phyloP scores from a whole-genome alignment of 1,140 invertebrate genomes.

The Cheumatopsyche charites region DNA sequence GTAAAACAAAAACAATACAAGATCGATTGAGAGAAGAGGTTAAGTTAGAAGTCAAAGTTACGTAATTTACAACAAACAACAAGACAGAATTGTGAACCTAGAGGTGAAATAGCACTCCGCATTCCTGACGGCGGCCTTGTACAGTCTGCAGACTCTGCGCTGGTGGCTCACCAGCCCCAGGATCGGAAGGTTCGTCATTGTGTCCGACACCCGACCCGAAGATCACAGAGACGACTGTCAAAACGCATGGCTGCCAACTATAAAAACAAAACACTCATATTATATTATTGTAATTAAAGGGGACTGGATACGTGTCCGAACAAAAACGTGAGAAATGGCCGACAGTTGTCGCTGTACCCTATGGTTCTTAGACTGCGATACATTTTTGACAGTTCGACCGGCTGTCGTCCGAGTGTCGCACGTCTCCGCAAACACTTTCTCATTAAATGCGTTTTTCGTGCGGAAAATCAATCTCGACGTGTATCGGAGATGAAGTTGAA shows the following conservation, averaged over 20 bases:
- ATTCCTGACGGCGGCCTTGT: constrained; percentile 69
- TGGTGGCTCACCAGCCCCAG: constrained; percentile 61
- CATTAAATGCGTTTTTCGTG: too few species aligned
- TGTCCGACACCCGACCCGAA: constrained; percentile 1
- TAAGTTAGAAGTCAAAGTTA: constrained; percentile 26
- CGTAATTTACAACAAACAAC: too few species aligned
- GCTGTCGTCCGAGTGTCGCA: too few species aligned
- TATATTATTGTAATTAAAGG: too few species aligned
- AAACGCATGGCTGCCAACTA: neutral
- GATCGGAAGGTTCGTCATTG: constrained; percentile 34
- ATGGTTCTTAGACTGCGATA: too few species aligned
- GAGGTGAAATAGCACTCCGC: constrained; percentile 64
- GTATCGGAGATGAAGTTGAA: too few species aligned
- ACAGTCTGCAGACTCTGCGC: constrained; percentile 74
- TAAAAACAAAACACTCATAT: neutral
- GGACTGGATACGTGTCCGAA: too few species aligned
- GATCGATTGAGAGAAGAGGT: neutral
- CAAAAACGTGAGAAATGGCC: too few species aligned
- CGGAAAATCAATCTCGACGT: too few species aligned
- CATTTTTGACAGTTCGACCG: too few species aligned
- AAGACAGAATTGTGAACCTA: constrained; percentile 58
- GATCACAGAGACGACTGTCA: neutral
- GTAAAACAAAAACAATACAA: neutral
- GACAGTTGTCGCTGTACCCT: too few species aligned
- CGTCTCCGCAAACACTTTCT: too few species aligned